phyloP scores from a whole-genome alignment of 2,113 vertebrate genomes.

The Sakesphorus luctuosus region DNA sequence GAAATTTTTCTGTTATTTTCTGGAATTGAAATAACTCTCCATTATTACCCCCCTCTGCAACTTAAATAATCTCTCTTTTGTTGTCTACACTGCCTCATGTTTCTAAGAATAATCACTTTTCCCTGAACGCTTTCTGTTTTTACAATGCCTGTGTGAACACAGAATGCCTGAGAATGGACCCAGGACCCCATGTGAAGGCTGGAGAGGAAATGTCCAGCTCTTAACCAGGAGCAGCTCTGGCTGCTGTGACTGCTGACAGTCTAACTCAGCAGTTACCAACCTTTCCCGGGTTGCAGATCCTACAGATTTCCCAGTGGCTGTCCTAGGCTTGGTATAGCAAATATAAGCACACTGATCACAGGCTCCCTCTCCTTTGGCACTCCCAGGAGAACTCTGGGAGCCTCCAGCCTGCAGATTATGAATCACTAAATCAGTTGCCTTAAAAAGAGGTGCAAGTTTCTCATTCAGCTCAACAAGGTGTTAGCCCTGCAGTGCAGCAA shows the following conservation, averaged over 20 bases:
- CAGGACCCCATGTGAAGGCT: neutral
- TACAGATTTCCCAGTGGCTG: neutral
- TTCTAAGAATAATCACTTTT: constrained; percentile 8
- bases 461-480: constrained; percentile 3
- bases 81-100: neutral
- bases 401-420: neutral
- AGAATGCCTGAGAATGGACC: neutral
- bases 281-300: neutral
- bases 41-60: neutral
- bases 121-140: neutral
- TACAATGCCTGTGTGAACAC: neutral
- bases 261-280: neutral
- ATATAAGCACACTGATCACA: neutral
- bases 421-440: constrained; percentile 19
- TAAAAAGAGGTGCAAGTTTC: constrained; percentile 11
- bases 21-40: neutral
- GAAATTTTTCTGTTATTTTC: neutral
- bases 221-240: neutral
- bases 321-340: neutral
- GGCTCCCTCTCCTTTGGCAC: neutral
- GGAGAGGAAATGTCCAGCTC: neutral
- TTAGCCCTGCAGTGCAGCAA: neutral
- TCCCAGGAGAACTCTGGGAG: neutral
- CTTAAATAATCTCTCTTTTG: neutral
- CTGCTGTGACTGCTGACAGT: neutral